These are phyloP conservation scores for Pseudomyrmex cubaensis DNA, from an alignment of 1,140 invertebrate species.

Conservation along the genomic window DNA sequence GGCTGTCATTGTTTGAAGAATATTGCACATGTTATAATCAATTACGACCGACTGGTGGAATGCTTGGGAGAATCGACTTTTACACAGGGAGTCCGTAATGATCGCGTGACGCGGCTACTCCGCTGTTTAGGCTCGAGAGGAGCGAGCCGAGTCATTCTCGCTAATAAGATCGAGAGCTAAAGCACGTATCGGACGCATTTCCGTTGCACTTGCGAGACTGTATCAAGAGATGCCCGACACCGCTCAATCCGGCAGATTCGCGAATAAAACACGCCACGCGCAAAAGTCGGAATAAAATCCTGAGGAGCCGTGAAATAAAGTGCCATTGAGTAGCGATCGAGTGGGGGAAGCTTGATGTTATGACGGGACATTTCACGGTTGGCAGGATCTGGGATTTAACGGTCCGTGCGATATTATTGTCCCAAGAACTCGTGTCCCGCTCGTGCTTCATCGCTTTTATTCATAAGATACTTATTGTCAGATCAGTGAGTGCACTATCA, in stretches of 20 bases:
- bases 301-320: constrained; percentile 49
- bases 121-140: constrained; percentile 69
- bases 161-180: constrained; percentile 77
- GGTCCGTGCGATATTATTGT: constrained; percentile 81
- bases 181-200: constrained; percentile 63
- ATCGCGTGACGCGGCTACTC: constrained; percentile 65
- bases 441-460: constrained; percentile 46
- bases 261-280: not conserved
- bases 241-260: constrained; percentile 47
- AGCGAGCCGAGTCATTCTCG: constrained; percentile 77
- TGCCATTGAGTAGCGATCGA: constrained; percentile 35
- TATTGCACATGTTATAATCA: constrained; percentile 50
- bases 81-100: constrained; percentile 62
- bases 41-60: constrained; percentile 39
- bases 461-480: not conserved
- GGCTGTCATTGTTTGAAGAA: constrained; percentile 55
- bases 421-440: constrained; percentile 67
- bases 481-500: too few species aligned
- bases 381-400: constrained; percentile 80
- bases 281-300: constrained; percentile 33
- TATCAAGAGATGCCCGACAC: constrained; percentile 55
- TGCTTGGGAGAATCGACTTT: constrained; percentile 64
- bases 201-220: constrained; percentile 38
- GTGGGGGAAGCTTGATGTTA: constrained; percentile 79
- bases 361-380: constrained; percentile 84